Base-by-base conservation (phyloP, 2,113 vertebrate genomes). In the Lasiurus cinereus region DNA sequence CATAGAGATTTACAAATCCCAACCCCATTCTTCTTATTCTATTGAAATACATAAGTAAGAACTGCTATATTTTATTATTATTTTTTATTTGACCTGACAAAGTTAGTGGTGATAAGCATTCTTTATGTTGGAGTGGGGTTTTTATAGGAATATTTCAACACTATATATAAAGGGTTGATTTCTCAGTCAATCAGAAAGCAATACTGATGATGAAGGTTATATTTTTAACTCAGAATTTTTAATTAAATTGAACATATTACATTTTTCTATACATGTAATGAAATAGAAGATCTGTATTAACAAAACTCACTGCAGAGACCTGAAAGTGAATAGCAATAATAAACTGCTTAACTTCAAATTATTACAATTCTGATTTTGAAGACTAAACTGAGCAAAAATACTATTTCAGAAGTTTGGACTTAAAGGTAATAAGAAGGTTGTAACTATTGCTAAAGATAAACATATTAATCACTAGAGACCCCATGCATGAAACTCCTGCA, bases 301-400 rank as follows among this genome's bases (percentile, higher is more conserved):
- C 11, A 94, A 64, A 1, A 4, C 6, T 72, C 4, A 66, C 31
- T 3, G 66, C 0, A 33, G 5, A 95, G 16, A 62, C 10, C 2
- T 56, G 31, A 80, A 89, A 94, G 56, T 43, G 15, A 96, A 69
- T 79, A 8, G 11, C 39, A 52, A 77, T 52, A 46, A 94, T 56
- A 84, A 88, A 54, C 46, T 87, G 4, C 7, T 90, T 86, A 87
- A 43, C 33, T 82, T 91, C 6, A 59, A 80, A 67, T 77, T 67
- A 46, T 66, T 52, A 72, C 0, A 73, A 18, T 78, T 52, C 22
- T 88, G 18, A 1, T 29, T 52, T 46, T 72, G 19, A 91, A 77
- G 9, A 80, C 13, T 36, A 76, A 74, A 77, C 3, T 22, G 13
- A 22, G 62, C 31, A 85, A 59, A 83, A 73, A 62, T 12, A 77